These are phyloP conservation scores for Abscondita cerata DNA, from an alignment of 2,888 invertebrate genomes.

Conservation along the genomic window DNA sequence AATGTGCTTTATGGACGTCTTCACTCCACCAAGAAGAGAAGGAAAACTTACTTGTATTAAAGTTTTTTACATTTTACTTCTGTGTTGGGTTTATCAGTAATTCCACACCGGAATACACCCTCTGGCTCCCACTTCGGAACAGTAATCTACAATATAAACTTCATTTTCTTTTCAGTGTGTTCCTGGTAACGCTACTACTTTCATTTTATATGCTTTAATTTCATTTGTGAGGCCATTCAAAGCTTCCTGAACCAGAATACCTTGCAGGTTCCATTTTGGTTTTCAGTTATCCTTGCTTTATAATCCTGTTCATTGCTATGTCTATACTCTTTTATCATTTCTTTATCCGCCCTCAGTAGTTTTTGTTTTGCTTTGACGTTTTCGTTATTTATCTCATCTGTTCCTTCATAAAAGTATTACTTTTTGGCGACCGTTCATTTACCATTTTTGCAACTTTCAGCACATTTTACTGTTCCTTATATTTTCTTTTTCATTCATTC, in stretches of 20 bases:
- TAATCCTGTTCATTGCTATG: background rate
- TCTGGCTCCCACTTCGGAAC: background rate
- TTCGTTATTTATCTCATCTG: too few relatives aligned
- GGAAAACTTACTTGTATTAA: too few relatives aligned
- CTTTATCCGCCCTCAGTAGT: background rate
- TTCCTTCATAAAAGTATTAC: too few relatives aligned
- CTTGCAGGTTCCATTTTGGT: background rate
- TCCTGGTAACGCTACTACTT: conserved; percentile 3
- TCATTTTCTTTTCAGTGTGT: background rate
- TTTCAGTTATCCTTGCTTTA: background rate
- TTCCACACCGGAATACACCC: too few relatives aligned
- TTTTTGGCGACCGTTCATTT: too few relatives aligned
- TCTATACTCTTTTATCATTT: background rate
- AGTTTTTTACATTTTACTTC: background rate
- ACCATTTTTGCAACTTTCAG: too few relatives aligned
- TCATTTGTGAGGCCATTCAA: conserved; percentile 1
- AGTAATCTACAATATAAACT: background rate
- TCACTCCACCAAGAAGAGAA: too few relatives aligned
- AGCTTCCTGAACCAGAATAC: background rate
- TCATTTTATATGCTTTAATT: conserved; percentile 2
- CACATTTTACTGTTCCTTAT: too few relatives aligned
- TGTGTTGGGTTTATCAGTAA: background rate
- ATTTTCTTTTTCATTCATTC: too few relatives aligned
- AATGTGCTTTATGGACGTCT: too few relatives aligned
- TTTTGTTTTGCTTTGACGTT: too few relatives aligned